A percentile compares a stretch with the other conserved stretches of the same genome.
These are phyloP conservation scores for Drosophila nikananu DNA, from an alignment of 1,140 invertebrate species.

Conservation along the genomic window DNA sequence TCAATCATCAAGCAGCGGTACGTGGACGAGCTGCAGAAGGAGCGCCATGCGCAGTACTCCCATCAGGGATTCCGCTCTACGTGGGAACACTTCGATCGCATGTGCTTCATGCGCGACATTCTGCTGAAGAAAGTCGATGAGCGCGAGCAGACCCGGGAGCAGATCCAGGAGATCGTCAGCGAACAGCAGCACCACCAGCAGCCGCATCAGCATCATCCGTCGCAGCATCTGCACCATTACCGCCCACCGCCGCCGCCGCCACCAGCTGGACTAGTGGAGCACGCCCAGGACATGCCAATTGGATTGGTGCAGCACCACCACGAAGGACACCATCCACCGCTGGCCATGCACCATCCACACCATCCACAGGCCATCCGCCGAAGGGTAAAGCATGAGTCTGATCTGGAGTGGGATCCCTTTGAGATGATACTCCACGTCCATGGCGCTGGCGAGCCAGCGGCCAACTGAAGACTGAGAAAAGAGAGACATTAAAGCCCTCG, in stretches of 20 bases:
- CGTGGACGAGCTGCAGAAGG: constrained; percentile 81
- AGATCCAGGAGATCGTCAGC: constrained; percentile 81
- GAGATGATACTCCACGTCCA: constrained; percentile 83
- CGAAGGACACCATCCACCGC: constrained; percentile 31
- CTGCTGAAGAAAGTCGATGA: constrained; percentile 77
- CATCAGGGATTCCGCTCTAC: constrained; percentile 76
- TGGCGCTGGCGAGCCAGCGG: constrained; percentile 69
- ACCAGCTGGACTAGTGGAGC: constrained; percentile 56
- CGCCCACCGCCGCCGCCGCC: constrained; percentile 31
- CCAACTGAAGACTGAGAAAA: constrained; percentile 75
- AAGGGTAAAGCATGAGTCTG: constrained; percentile 72
- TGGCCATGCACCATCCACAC: constrained; percentile 56
- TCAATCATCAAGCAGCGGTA: constrained; percentile 82
- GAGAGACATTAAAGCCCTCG: background rate
- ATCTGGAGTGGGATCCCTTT: constrained; percentile 83
- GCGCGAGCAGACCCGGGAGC: constrained; percentile 78
- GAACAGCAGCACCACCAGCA: constrained; percentile 79
- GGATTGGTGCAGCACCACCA: constrained; percentile 67
- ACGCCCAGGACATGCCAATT: constrained; percentile 75
- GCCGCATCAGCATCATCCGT: constrained; percentile 51
- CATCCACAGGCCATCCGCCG: constrained; percentile 45
- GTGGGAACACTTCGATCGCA: constrained; percentile 83
- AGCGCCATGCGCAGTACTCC: constrained; percentile 70
- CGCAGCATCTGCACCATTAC: constrained; percentile 57
- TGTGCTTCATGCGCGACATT: constrained; percentile 80